Percentiles rank a stretch among this genome's conserved stretches.
These are phyloP conservation scores for Batillaria attramentaria DNA, from an alignment of 1,140 invertebrate species.

Conservation along the genomic window DNA sequence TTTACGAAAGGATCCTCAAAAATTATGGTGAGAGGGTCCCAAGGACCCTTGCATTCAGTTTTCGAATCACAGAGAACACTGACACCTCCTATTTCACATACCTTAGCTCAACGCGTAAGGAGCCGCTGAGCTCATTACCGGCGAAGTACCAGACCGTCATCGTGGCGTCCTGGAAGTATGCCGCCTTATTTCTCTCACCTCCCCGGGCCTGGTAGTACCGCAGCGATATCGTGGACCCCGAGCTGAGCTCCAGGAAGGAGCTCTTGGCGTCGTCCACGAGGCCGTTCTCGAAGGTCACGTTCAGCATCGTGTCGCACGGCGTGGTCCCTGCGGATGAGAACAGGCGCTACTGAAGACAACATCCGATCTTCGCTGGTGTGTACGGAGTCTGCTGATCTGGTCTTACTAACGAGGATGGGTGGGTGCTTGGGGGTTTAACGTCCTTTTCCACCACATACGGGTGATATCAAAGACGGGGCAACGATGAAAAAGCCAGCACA, in stretches of 20 bases:
- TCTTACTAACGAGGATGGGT: too few relatives aligned
- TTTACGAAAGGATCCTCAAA: too few relatives aligned
- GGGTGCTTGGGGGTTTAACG: too few relatives aligned
- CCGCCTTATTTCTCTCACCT: constrained; percentile 32
- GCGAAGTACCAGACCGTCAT: constrained; percentile 48
- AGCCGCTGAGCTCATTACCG: constrained; percentile 46
- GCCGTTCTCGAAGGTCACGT: constrained; percentile 49
- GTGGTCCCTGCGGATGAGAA: constrained; percentile 32
- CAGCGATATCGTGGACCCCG: constrained; percentile 16
- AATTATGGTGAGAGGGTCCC: too few relatives aligned
- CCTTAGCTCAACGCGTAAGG: constrained; percentile 36
- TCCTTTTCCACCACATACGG: too few relatives aligned
- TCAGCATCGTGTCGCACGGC: constrained; percentile 51
- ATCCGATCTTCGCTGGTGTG: too few relatives aligned
- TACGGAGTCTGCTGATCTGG: too few relatives aligned
- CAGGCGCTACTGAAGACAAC: background rate
- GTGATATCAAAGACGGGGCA: too few relatives aligned
- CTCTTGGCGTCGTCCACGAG: constrained; percentile 43
- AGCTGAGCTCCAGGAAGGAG: constrained; percentile 41
- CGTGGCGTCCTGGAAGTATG: constrained; percentile 39
- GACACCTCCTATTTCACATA: background rate
- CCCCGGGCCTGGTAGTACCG: background rate
- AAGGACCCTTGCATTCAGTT: too few relatives aligned
- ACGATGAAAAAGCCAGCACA: too few relatives aligned
- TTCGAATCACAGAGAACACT: too few relatives aligned